phyloP scores from a whole-genome alignment of 1,140 invertebrate genomes.

The Neodiprion virginianus region DNA sequence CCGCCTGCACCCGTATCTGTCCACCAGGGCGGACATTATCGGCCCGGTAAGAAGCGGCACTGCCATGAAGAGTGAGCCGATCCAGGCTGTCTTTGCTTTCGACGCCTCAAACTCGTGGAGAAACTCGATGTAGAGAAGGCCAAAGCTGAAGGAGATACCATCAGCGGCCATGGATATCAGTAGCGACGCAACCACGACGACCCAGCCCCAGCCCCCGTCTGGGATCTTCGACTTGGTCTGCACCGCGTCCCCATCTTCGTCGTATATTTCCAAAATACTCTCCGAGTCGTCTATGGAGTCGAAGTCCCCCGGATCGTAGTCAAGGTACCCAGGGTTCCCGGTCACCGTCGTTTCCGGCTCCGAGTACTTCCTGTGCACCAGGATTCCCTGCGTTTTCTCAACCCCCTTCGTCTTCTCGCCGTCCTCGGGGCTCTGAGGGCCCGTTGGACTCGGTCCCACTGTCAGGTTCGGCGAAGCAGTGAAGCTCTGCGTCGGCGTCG shows the following conservation, averaged over 20 bases:
- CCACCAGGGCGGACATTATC: constrained; percentile 84
- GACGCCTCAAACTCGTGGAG: constrained; percentile 82
- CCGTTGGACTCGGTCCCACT: constrained; percentile 24
- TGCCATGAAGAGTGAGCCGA: constrained; percentile 87
- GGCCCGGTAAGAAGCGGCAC: constrained; percentile 88
- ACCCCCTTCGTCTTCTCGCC: not conserved
- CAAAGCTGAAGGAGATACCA: constrained; percentile 93
- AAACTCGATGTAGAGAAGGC: constrained; percentile 87
- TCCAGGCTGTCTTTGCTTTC: constrained; percentile 86
- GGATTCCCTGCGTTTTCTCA: constrained; percentile 17
- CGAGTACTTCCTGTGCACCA: constrained; percentile 25
- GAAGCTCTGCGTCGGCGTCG: constrained; percentile 21
- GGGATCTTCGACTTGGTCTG: constrained; percentile 65
- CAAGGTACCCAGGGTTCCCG: constrained; percentile 23
- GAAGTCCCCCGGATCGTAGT: constrained; percentile 18
- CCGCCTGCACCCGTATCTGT: constrained; percentile 84
- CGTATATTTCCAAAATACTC: constrained; percentile 32
- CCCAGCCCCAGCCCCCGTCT: constrained; percentile 85
- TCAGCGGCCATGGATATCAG: constrained; percentile 94
- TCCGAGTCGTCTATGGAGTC: constrained; percentile 38
- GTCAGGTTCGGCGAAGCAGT: constrained; percentile 30
- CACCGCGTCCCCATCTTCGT: constrained; percentile 24
- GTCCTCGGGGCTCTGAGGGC: constrained; percentile 22
- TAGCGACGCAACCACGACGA: constrained; percentile 85
- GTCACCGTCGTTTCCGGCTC: constrained; percentile 22